These are phyloP conservation scores for Syngnathoides biaculeatus DNA, from an alignment of 2,113 vertebrate species.

Conservation along the genomic window DNA sequence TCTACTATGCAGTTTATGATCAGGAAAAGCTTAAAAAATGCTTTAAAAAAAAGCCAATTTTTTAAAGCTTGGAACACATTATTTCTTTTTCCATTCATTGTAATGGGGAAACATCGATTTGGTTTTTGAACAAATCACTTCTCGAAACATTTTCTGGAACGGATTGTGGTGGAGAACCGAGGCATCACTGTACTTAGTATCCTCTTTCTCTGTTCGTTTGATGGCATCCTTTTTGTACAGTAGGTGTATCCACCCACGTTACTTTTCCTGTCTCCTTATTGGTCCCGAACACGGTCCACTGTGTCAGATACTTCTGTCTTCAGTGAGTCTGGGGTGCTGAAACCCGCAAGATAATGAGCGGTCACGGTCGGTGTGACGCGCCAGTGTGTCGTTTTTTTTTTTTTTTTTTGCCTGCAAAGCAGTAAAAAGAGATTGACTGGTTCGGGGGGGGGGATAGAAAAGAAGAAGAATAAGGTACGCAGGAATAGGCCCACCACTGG, in stretches of 20 bases:
- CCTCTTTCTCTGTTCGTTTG: no score
- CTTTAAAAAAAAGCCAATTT: no score
- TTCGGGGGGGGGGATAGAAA: not conserved
- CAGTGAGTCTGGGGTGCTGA: slow-evolving; percentile 1
- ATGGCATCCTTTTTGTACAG: no score
- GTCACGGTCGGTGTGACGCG: slow-evolving; percentile 24
- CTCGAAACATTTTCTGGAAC: no score
- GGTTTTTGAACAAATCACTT: no score
- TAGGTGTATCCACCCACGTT: not conserved
- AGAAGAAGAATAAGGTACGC: slow-evolving; percentile 23
- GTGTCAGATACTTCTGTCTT: not conserved
- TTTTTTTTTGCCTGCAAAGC: slow-evolving; percentile 48
- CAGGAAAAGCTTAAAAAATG: no score
- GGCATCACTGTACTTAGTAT: no score
- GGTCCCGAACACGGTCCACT: not conserved
- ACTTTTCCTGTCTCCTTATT: not conserved
- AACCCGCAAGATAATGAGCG: slow-evolving; percentile 7
- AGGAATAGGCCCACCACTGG: slow-evolving; percentile 47
- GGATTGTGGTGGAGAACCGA: no score
- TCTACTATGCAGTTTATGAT: no score
- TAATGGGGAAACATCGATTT: no score
- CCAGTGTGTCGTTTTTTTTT: slow-evolving; percentile 42
- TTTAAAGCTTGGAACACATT: no score
- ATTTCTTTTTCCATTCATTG: no score
- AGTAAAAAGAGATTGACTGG: slow-evolving; percentile 10